Evolutionary conservation across 2,797 vertebrate species (phyloP), one percentile per base, ranked within the genome.

Genomic region (Hybognathus amarus): DNA sequence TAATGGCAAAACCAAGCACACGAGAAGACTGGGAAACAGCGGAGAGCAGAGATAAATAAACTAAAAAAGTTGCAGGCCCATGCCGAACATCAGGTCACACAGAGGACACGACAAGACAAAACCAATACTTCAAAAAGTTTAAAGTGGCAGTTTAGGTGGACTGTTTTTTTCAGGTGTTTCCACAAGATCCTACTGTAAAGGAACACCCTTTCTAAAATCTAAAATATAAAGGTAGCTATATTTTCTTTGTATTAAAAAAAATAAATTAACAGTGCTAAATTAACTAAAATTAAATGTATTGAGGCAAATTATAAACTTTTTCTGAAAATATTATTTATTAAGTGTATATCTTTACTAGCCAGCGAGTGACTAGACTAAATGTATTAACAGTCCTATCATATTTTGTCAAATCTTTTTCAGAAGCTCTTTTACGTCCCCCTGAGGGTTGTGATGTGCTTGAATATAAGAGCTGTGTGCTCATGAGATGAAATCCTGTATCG

Each of bases 1-100:
- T 88, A 87, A 89, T 83, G 80, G 81, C 87, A 85, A 87, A 89
- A 82, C 86, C 86, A 70, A 70, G 70, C 84, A 64, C 77, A 83
- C 82, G 33, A 66, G 66, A 68, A 66, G 52, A 59, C 3, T 6
- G 45, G 54, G 61, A 74, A 80, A 80, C 40, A 87, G n/a, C 67
- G 70, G 63, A 84, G 30, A 80, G 54, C 70, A 84, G 77, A 83
- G 83, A 87, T 85, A 85, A 88, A 88, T 86, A 83, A 83, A 54
- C 24, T 74, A 87, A 83, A 77, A 85, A 84, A 87, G 81, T 89
- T 86, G 86, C 76, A 81, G 82, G 54, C 30, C 76, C 45, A 66
- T 59, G 74, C 77, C 79, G 69, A 84, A 86, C 81, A 27, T 83
- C 54, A 70, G 85, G 88, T 85, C 83, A 87, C 64, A 71, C 38